A percentile compares a stretch with the other conserved stretches of the same genome.
These are phyloP conservation scores for Xiphorhynchus elegans DNA, from an alignment of 2,113 vertebrate genomes.

Conservation along the genomic window DNA sequence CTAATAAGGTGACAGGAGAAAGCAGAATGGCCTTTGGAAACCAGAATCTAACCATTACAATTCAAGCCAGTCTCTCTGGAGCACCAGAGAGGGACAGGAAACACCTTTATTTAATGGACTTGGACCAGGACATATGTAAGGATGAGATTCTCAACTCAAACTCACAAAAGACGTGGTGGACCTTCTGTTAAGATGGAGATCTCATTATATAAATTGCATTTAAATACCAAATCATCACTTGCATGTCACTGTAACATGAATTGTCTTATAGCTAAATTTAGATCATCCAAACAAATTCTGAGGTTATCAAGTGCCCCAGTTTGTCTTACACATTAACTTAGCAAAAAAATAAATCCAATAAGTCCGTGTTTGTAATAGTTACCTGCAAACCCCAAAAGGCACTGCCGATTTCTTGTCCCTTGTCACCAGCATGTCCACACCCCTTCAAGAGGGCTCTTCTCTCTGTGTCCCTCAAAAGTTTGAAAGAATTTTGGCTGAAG, in stretches of 20 bases:
- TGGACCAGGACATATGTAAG: fast-evolving
- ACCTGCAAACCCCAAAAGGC: neutral
- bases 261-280: neutral
- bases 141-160: neutral
- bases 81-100: fast-evolving
- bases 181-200: neutral
- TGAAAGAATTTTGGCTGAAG: neutral
- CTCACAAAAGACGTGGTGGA: neutral
- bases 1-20: neutral
- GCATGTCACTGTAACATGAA: neutral
- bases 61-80: neutral
- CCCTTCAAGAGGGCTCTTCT: neutral
- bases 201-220: neutral
- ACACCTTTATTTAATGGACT: neutral
- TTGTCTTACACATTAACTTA: neutral
- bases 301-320: neutral
- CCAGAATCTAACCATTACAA: neutral
- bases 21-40: neutral
- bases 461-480: neutral
- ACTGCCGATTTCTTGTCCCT: neutral
- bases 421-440: neutral
- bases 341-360: neutral
- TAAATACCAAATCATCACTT: neutral
- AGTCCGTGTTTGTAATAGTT: neutral
- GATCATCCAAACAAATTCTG: neutral